Base-by-base conservation (phyloP, 2,888 invertebrate species). In the Carcina quercana region DNA sequence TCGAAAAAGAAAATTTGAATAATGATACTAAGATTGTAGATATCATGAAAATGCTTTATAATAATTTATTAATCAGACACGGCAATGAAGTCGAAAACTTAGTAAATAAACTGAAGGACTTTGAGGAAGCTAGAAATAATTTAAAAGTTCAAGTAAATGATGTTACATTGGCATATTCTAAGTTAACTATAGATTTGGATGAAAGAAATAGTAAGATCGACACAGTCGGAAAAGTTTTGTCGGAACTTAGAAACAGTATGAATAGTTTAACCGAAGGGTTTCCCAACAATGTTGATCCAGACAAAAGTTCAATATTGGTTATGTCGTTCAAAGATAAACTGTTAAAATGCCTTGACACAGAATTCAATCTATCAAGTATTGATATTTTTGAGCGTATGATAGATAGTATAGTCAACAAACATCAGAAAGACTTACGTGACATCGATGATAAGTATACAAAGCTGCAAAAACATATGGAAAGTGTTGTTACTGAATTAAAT, bases 1-100 rank as follows among this genome's bases (percentile, higher is more conserved):
- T 41, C 10, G 48, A 56, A n/a, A 63, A 52, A 45, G 53, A 59
- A 30, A 55, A 47, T 30, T 15, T 70, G 2, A 44, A 50, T 17
- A 33, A 40, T 26, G 58, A 72, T 36, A 26, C 60, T 1, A 76
- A 60, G 59, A 64, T 78, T 17, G 49, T 79, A 36, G 79, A 82
- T 25, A 32, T 80, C 1, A 68, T 83, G 69, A 76, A 66, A 64
- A 53, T 63, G 51, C 53, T 83, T 25, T 68, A 75, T 40, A 59
- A 63, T 24, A 51, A 59, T 28, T 40, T 80, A 22, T 37, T 68
- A 20, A 45, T 50, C 6, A 65, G 62, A 50, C 79, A 82, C 37
- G 56, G 52, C 5, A 68, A 68, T 38, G 67, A 78, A 51, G 50
- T 79, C 4, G 70, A 80, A 44, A 76, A 79, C 45, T 53, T 79